A percentile compares a stretch with the other conserved stretches of the same genome.
These are phyloP conservation scores for Sebastes minor DNA, from an alignment of 2,797 vertebrate species.

Conservation along the genomic window DNA sequence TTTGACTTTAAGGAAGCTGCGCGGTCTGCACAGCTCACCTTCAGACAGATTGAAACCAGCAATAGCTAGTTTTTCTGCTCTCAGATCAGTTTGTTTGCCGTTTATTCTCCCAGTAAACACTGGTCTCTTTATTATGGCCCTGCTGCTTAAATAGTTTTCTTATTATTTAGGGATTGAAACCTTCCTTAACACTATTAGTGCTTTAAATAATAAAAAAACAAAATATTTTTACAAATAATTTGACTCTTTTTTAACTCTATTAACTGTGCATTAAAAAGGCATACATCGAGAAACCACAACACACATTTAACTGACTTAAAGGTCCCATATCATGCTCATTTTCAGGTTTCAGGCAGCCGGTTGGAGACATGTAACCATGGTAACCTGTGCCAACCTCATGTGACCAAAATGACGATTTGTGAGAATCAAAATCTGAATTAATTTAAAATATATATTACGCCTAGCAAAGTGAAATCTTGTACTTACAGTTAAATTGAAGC, in stretches of 20 bases:
- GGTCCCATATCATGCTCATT: too few species aligned
- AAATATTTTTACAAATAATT: neutral
- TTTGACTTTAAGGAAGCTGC: conserved; percentile 53
- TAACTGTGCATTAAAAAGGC: neutral
- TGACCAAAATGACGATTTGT: too few species aligned
- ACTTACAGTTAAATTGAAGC: too few species aligned
- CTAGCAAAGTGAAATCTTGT: too few species aligned
- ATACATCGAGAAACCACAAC: neutral
- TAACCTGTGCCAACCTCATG: too few species aligned
- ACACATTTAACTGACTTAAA: neutral
- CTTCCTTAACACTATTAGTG: neutral
- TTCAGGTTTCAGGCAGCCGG: too few species aligned
- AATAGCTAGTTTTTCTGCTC: conserved; percentile 10
- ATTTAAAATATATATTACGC: too few species aligned
- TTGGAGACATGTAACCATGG: too few species aligned
- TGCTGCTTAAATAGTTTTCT: neutral
- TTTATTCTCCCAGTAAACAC: neutral
- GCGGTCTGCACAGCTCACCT: conserved; percentile 51
- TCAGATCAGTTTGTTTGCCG: conserved; percentile 1
- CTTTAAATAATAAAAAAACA: neutral
- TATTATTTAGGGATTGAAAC: neutral
- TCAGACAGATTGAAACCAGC: conserved; percentile 34
- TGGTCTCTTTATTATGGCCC: neutral
- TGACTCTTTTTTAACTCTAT: neutral
- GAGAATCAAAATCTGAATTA: too few species aligned